A percentile compares a stretch with the other conserved stretches of the same genome.
Evolutionary conservation across 2,888 invertebrate genomes (phyloP).

Genomic region (Drosophila kambysellisi): DNA sequence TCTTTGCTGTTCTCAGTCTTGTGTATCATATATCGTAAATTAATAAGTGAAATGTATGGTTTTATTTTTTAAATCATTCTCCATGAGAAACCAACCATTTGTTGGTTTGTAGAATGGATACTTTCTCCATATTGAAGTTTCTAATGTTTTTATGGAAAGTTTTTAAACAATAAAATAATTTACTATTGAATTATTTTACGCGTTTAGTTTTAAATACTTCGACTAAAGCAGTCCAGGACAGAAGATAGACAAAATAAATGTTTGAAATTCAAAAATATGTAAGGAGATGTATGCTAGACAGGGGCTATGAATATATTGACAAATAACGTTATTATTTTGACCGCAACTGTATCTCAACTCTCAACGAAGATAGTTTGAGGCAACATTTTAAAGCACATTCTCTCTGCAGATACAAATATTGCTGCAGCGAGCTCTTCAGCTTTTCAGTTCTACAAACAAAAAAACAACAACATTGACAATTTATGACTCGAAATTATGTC

Average conservation of each 20-base stretch:
- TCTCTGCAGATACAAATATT: conserved; percentile 21
- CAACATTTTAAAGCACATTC: conserved; percentile 15
- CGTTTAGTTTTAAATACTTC: too few species aligned
- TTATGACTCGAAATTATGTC: conserved; percentile 74
- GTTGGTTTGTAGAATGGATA: too few species aligned
- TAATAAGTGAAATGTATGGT: too few species aligned
- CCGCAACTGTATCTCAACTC: conserved; percentile 10
- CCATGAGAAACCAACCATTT: too few species aligned
- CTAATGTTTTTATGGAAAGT: too few species aligned
- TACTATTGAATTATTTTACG: not conserved
- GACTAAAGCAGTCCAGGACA: too few species aligned
- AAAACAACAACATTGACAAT: conserved; percentile 58
- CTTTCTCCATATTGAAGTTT: too few species aligned
- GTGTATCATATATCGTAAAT: too few species aligned
- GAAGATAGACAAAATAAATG: too few species aligned
- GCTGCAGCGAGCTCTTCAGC: conserved; percentile 22
- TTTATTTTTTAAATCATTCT: too few species aligned
- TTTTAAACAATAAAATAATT: too few species aligned
- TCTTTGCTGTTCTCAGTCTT: not conserved
- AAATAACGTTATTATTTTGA: not conserved
- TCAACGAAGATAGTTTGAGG: conserved; percentile 20
- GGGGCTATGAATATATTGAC: not conserved
- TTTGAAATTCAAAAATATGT: too few species aligned
- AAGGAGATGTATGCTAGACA: not conserved
- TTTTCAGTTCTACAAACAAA: not conserved